phyloP scores from a whole-genome alignment of 2,888 invertebrate genomes.

The Capitulum mitella region DNA sequence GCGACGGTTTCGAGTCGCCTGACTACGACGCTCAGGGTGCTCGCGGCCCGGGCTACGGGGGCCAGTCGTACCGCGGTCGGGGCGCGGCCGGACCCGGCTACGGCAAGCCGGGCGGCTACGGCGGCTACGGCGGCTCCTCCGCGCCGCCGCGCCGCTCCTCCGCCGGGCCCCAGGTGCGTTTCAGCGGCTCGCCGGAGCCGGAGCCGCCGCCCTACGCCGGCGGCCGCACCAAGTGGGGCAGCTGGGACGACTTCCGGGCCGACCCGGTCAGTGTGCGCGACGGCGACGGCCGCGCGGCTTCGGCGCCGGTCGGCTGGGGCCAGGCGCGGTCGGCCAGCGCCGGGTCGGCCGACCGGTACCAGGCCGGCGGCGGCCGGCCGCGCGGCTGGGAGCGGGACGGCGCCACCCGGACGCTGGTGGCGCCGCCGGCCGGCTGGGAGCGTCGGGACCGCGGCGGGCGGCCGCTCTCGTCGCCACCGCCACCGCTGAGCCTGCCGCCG shows the following conservation, averaged over 20 bases:
- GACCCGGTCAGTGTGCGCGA: background rate
- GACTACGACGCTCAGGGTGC: background rate
- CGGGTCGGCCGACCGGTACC: background rate
- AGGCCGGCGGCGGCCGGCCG: background rate
- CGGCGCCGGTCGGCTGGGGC: background rate
- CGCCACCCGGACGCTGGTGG: background rate
- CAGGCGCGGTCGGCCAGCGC: background rate
- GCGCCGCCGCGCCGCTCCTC: background rate
- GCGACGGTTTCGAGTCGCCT: background rate
- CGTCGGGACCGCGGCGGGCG: background rate
- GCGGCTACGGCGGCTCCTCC: no score
- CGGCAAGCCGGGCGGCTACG: no score
- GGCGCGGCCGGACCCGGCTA: background rate
- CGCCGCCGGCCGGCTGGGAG: conserved; percentile 15
- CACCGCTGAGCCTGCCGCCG: background rate
- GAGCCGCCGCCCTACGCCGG: background rate
- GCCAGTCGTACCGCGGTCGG: background rate
- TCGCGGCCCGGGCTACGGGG: background rate
- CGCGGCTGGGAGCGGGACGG: background rate
- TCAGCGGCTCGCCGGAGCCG: background rate
- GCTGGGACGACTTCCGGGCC: conserved; percentile 16
- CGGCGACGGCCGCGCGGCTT: background rate
- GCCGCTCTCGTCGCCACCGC: background rate
- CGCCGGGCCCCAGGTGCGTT: background rate
- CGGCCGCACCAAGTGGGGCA: background rate